A percentile compares a stretch with the other conserved stretches of the same genome.
These are phyloP conservation scores for Trisateles emortualis DNA, from an alignment of 2,888 invertebrate genomes.

Conservation along the genomic window DNA sequence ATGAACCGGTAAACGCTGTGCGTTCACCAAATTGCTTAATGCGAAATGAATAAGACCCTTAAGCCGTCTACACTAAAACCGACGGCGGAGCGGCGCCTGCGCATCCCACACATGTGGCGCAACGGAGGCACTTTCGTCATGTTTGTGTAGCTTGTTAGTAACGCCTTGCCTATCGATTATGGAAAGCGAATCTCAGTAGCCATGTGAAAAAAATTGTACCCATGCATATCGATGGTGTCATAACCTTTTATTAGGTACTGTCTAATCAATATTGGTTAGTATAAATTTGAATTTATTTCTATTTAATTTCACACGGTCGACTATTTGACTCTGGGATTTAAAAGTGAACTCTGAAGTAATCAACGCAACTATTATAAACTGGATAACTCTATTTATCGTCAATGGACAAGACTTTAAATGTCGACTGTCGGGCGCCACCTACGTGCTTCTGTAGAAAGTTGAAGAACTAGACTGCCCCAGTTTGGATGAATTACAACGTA, in stretches of 20 bases:
- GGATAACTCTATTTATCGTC: conserved; percentile 53
- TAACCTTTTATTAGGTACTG: conserved; percentile 48
- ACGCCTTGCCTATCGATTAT: conserved; percentile 73
- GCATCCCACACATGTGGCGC: conserved; percentile 85
- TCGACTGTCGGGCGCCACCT: conserved; percentile 68
- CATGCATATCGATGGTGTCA: conserved; percentile 57
- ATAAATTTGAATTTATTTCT: conserved; percentile 39
- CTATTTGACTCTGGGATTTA: conserved; percentile 22
- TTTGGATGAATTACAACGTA: conserved; percentile 69
- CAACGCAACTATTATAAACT: conserved; percentile 32
- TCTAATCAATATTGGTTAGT: conserved; percentile 50
- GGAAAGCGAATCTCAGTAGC: conserved; percentile 71
- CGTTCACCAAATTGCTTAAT: conserved; percentile 84
- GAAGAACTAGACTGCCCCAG: conserved; percentile 79
- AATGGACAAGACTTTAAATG: conserved; percentile 58
- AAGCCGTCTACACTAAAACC: conserved; percentile 69
- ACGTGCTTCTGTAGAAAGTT: conserved; percentile 81
- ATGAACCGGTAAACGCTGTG: conserved; percentile 80
- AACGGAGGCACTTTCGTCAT: conserved; percentile 84
- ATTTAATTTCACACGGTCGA: conserved; percentile 34
- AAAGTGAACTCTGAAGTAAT: conserved; percentile 31
- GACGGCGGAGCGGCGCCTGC: conserved; percentile 74
- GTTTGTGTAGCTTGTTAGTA: conserved; percentile 79
- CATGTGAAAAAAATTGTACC: conserved; percentile 52
- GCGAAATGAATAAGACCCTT: conserved; percentile 84